These are phyloP conservation scores for Aegotheles bennettii DNA, from an alignment of 2,113 vertebrate genomes.

Conservation along the genomic window DNA sequence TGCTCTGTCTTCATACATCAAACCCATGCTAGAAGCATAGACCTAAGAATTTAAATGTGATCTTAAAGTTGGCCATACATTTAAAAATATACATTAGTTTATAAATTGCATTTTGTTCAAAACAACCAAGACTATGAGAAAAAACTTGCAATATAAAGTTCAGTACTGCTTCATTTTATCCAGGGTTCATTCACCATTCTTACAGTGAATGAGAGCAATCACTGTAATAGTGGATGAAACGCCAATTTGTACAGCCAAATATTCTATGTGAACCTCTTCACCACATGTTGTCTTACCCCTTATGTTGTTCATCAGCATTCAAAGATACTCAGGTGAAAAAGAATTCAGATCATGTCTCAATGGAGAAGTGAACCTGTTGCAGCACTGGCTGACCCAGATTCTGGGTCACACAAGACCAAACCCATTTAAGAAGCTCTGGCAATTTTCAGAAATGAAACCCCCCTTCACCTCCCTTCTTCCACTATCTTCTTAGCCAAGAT, in stretches of 20 bases:
- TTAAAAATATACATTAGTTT: neutral
- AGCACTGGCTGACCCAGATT: fast-evolving
- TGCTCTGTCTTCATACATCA: neutral
- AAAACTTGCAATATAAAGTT: neutral
- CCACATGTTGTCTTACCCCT: neutral
- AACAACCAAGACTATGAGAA: neutral
- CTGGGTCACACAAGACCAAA: neutral
- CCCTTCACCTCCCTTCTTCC: neutral
- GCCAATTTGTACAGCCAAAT: neutral
- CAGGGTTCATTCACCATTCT: neutral
- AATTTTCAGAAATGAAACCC: neutral
- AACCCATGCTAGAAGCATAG: neutral
- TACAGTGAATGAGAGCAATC: neutral
- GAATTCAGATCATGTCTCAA: neutral
- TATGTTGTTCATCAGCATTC: neutral
- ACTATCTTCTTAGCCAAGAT: neutral
- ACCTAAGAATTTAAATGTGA: neutral
- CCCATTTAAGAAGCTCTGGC: neutral
- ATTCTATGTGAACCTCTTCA: neutral
- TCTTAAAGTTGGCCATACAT: neutral
- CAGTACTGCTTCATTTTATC: neutral
- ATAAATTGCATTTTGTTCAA: neutral
- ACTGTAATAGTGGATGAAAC: neutral
- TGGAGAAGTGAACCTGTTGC: neutral
- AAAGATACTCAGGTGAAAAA: neutral